These are phyloP conservation scores for Teleiodes luculella DNA, from an alignment of 2,888 invertebrate species.

Conservation along the genomic window DNA sequence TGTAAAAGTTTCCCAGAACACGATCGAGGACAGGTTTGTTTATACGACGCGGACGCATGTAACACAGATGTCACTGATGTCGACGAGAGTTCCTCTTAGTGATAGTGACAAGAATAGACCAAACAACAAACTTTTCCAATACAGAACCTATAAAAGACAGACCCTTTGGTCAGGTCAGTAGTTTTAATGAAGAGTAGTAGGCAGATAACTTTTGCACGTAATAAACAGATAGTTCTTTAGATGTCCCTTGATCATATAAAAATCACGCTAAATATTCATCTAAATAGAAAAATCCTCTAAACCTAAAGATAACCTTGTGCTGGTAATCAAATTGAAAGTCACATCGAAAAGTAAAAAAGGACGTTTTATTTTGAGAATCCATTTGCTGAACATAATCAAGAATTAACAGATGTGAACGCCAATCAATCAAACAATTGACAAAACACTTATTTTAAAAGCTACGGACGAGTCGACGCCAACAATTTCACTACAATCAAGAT, in stretches of 20 bases:
- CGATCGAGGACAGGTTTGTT: constrained; percentile 68
- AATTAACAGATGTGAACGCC: neutral
- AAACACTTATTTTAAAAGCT: constrained; percentile 7
- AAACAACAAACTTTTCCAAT: neutral
- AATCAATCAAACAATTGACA: constrained; percentile 1
- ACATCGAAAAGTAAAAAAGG: neutral
- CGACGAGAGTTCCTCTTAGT: constrained; percentile 44
- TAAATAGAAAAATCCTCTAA: no score
- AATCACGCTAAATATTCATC: no score
- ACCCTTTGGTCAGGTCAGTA: no score
- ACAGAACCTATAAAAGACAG: neutral
- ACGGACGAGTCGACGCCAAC: neutral
- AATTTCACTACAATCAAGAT: neutral
- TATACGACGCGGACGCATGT: constrained; percentile 49
- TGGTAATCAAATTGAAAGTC: no score
- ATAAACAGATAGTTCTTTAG: neutral
- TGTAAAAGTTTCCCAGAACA: constrained; percentile 70
- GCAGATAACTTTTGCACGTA: no score
- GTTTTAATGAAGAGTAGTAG: no score
- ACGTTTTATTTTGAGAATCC: neutral
- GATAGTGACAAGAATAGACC: constrained; percentile 41
- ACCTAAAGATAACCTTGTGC: no score
- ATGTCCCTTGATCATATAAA: neutral
- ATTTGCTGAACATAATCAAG: neutral
- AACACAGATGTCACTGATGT: constrained; percentile 62